A percentile compares a stretch with the other conserved stretches of the same genome.
Evolutionary conservation across 2,888 invertebrate genomes (phyloP).

Genomic region (Tupiocoris notatus): DNA sequence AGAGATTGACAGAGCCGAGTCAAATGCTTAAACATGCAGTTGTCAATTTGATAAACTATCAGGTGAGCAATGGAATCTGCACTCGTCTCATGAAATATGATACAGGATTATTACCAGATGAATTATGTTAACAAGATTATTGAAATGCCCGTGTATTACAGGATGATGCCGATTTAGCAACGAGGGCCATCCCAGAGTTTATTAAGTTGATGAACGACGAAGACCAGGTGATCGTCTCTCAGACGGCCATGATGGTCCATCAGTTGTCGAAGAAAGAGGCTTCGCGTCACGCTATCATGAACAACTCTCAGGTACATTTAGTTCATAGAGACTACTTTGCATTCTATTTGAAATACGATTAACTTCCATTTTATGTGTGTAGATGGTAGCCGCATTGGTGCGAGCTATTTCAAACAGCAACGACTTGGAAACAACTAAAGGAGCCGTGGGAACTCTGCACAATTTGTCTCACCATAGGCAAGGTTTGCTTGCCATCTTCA

Average conservation of each 20-base stretch:
- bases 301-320: slow-evolving; percentile 69
- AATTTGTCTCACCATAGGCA: slow-evolving; percentile 97
- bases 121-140: too few relatives aligned
- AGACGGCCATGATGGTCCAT: slow-evolving; percentile 99
- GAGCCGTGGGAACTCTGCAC: slow-evolving; percentile 94
- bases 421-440: slow-evolving; percentile 94
- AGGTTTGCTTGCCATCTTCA: slow-evolving; percentile 95
- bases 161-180: slow-evolving; percentile 95
- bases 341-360: too few relatives aligned
- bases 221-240: slow-evolving; percentile 94
- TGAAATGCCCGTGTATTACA: too few relatives aligned
- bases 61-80: slow-evolving; percentile 56
- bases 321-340: too few relatives aligned
- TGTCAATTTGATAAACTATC: slow-evolving; percentile 96
- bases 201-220: slow-evolving; percentile 93
- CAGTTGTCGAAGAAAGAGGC: slow-evolving; percentile 98
- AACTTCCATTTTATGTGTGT: too few relatives aligned
- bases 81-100: too few relatives aligned
- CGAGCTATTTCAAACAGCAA: slow-evolving; percentile 94
- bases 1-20: slow-evolving; percentile 92
- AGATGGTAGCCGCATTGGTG: slow-evolving; percentile 91
- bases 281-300: slow-evolving; percentile 95
- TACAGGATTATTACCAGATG: too few relatives aligned
- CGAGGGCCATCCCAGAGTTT: slow-evolving; percentile 94
- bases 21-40: slow-evolving; percentile 98